A percentile compares a stretch with the other conserved stretches of the same genome.
Evolutionary conservation across 2,888 invertebrate species (phyloP).

Genomic region (Apomyelois bistriatella): DNA sequence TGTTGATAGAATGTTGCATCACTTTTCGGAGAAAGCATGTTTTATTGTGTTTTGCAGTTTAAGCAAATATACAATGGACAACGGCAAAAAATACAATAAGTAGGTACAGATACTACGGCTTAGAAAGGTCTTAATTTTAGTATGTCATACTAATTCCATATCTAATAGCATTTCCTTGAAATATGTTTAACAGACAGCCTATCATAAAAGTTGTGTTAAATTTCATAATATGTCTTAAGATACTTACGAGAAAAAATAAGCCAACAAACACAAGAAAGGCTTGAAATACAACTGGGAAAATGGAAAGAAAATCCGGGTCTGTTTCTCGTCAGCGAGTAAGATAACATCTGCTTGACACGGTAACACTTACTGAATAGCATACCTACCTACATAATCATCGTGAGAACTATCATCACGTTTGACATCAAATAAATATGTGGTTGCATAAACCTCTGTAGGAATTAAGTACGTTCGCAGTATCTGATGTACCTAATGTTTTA

Average conservation of each 20-base stretch:
- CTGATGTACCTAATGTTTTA: no score
- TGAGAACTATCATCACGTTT: constrained; percentile 1
- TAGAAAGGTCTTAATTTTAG: no score
- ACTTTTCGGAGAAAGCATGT: constrained; percentile 38
- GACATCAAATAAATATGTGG: background rate
- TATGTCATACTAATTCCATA: no score
- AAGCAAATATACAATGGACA: constrained; percentile 25
- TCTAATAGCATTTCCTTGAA: no score
- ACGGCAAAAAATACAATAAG: constrained; percentile 15
- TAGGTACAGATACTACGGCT: no score
- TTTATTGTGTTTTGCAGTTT: constrained; percentile 15
- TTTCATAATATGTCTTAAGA: no score
- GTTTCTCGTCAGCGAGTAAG: background rate
- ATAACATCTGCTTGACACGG: background rate
- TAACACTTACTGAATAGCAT: constrained; percentile 1
- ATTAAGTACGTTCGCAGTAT: background rate
- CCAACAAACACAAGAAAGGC: no score
- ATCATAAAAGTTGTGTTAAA: no score
- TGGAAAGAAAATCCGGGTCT: no score
- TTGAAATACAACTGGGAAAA: no score
- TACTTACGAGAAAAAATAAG: no score
- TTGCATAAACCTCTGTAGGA: background rate
- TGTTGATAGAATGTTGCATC: constrained; percentile 27
- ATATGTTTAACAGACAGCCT: no score
- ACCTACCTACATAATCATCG: background rate